Conservation (phyloP, 2,113 vertebrate species). For the Rattus norvegicus region DNA sequence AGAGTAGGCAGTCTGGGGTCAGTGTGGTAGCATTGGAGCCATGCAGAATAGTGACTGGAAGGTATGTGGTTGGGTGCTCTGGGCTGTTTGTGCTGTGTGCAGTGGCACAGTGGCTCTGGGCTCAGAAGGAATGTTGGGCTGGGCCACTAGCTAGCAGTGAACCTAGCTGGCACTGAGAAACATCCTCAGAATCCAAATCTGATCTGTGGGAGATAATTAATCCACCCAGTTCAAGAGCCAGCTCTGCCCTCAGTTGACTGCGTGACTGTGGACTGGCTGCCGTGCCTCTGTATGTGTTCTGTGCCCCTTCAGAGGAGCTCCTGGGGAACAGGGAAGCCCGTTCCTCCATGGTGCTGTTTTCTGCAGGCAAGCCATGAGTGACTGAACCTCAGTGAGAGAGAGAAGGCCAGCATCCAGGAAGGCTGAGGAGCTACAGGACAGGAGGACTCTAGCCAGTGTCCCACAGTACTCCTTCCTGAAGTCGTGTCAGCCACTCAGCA, state of each 20-base stretch:
- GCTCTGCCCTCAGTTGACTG: rapidly evolving
- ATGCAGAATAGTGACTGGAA: background rate
- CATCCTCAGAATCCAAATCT: background rate
- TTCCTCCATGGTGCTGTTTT: background rate
- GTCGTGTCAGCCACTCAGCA: rapidly evolving
- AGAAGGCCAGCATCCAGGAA: background rate
- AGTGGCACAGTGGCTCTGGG: background rate
- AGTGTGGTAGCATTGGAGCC: background rate
- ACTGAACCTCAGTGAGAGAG: background rate
- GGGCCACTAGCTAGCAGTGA: background rate
- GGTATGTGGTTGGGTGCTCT: rapidly evolving
- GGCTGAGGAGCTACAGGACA: background rate
- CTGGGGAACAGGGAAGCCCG: background rate
- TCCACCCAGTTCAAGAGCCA: background rate
- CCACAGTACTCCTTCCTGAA: background rate
- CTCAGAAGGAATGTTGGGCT: background rate
- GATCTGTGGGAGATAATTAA: background rate
- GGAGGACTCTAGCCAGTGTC: background rate
- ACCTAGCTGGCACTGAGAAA: background rate
- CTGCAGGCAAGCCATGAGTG: background rate
- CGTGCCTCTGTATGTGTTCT: background rate
- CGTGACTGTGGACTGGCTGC: background rate
- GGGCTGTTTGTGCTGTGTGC: too few species aligned
- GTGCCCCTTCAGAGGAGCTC: rapidly evolving
- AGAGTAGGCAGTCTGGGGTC: background rate